These are phyloP conservation scores for Xenopus borealis DNA, from an alignment of 2,113 vertebrate genomes.

Conservation along the genomic window DNA sequence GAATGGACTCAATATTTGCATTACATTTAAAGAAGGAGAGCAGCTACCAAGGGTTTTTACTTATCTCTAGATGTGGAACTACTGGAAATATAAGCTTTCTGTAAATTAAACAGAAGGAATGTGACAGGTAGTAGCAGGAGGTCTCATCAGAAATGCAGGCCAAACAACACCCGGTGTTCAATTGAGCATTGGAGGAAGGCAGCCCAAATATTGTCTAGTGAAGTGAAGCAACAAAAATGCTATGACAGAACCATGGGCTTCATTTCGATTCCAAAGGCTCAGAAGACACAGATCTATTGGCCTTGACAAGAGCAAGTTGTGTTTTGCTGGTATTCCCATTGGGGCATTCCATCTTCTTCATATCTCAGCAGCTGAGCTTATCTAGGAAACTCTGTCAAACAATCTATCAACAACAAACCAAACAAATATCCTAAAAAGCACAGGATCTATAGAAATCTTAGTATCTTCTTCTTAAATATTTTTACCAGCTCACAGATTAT, in stretches of 20 bases:
- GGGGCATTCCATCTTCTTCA: constrained; percentile 18
- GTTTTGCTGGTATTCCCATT: constrained; percentile 38
- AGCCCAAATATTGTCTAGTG: constrained; percentile 47
- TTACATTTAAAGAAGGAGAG: no score
- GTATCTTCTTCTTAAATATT: no score
- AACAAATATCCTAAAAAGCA: no score
- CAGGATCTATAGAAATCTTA: no score
- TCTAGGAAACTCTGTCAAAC: neutral
- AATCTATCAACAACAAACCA: neutral
- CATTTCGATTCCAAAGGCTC: constrained; percentile 55
- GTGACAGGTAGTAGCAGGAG: constrained; percentile 54
- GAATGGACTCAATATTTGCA: no score
- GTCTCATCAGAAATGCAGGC: constrained; percentile 54
- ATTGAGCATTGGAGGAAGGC: constrained; percentile 40
- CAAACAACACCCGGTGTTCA: constrained; percentile 49
- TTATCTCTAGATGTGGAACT: no score
- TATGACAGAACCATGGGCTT: constrained; percentile 52
- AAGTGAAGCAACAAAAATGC: constrained; percentile 57
- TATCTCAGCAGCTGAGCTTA: neutral
- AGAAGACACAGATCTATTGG: constrained; percentile 52
- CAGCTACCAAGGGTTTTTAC: no score
- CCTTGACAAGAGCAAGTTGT: constrained; percentile 54
- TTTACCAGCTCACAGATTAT: no score
- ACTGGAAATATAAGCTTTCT: constrained; percentile 37
- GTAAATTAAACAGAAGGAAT: constrained; percentile 52